These are phyloP conservation scores for Globia sparganii DNA, from an alignment of 2,888 invertebrate species.

Conservation along the genomic window DNA sequence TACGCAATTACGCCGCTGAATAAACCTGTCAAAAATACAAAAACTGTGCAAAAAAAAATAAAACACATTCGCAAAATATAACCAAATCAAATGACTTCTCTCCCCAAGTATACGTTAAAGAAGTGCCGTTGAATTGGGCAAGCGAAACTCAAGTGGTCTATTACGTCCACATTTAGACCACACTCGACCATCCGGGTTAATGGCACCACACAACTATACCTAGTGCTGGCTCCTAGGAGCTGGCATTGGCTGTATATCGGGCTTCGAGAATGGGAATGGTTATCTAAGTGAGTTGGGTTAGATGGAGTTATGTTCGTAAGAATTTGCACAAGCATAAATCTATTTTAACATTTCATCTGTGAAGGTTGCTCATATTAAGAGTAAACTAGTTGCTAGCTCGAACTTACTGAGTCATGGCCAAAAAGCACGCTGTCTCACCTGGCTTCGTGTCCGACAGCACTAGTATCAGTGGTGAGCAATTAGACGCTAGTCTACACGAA, in stretches of 20 bases:
- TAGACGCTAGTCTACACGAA: no score
- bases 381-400: no score
- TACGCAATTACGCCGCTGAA: neutral
- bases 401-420: no score
- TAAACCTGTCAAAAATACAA: neutral
- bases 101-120: constrained; percentile 75
- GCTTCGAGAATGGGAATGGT: constrained; percentile 4
- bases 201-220: constrained; percentile 74
- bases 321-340: neutral
- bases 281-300: constrained; percentile 14
- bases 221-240: constrained; percentile 49
- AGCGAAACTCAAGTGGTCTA: constrained; percentile 89
- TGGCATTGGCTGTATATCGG: constrained; percentile 37
- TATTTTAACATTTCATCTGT: no score
- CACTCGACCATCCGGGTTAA: constrained; percentile 87
- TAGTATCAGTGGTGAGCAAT: no score
- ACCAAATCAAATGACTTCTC: constrained; percentile 65
- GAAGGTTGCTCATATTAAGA: no score
- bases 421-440: no score
- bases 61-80: constrained; percentile 31
- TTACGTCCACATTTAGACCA: constrained; percentile 86
- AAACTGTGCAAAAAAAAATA: neutral
- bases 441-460: no score
- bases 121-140: constrained; percentile 86
- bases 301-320: neutral